These are phyloP conservation scores for Tetrapedia diversipes DNA, from an alignment of 2,888 invertebrate species.

Conservation along the genomic window DNA sequence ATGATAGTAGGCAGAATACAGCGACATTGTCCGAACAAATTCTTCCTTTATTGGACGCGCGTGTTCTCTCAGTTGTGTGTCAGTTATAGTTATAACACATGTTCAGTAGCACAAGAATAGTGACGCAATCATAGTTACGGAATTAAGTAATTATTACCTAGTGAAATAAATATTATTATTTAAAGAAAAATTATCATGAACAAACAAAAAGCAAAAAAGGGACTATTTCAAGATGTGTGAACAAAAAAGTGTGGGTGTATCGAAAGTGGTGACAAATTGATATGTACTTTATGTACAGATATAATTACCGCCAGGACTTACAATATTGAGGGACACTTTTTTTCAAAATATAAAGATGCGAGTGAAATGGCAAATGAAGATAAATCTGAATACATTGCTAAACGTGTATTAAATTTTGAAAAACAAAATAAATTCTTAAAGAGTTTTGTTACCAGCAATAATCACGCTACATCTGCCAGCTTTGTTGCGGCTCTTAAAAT, in stretches of 20 bases:
- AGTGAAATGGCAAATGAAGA: constrained; percentile 35
- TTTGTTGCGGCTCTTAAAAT: constrained; percentile 23
- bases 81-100: no score
- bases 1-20: constrained; percentile 24
- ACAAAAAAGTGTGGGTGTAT: constrained; percentile 27
- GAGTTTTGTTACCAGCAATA: constrained; percentile 37
- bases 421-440: constrained; percentile 41
- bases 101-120: constrained; percentile 18
- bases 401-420: constrained; percentile 39
- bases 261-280: constrained; percentile 26
- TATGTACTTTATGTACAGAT: constrained; percentile 26
- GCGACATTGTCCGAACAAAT: constrained; percentile 34
- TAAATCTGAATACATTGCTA: constrained; percentile 26
- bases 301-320: constrained; percentile 24
- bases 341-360: constrained; percentile 24
- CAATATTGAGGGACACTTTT: constrained; percentile 19
- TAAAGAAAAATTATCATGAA: constrained; percentile 13
- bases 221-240: constrained; percentile 20
- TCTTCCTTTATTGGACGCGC: constrained; percentile 22
- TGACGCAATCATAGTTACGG: constrained; percentile 23
- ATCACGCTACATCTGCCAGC: constrained; percentile 15
- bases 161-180: constrained; percentile 26
- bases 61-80: constrained; percentile 31
- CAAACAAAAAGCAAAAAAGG: constrained; percentile 21
- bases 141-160: constrained; percentile 26